Evolutionary conservation across 2,797 vertebrate genomes (phyloP).

Genomic region (Pagetopsis macropterus): DNA sequence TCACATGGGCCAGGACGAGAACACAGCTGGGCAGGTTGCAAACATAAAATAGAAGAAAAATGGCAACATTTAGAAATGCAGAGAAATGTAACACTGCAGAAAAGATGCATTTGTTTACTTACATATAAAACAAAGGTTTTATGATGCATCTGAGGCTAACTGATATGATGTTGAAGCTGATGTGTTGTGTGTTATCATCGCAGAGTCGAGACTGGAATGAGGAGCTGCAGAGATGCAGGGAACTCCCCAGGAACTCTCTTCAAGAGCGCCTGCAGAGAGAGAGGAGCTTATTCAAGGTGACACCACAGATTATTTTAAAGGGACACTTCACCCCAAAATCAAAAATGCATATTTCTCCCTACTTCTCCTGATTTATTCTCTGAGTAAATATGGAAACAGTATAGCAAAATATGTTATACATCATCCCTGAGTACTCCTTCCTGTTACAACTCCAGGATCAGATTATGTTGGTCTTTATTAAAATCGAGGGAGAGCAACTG

Average conservation of each 20-base stretch:
- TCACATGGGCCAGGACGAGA: constrained; percentile 90
- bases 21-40: constrained; percentile 92
- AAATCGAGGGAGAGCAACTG: not conserved
- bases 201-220: constrained; percentile 98
- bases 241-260: constrained; percentile 88
- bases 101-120: not conserved
- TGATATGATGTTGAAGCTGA: constrained; percentile 16
- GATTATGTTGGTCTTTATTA: not conserved
- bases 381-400: too few relatives aligned
- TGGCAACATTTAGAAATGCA: not conserved
- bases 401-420: too few relatives aligned
- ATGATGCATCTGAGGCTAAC: not conserved
- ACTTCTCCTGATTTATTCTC: too few relatives aligned
- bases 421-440: too few relatives aligned
- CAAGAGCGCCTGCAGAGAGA: constrained; percentile 91
- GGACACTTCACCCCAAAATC: too few relatives aligned
- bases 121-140: not conserved
- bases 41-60: not conserved
- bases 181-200: constrained; percentile 33
- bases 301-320: not conserved
- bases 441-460: not conserved
- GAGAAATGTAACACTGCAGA: constrained; percentile 8
- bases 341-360: too few relatives aligned
- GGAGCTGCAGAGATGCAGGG: constrained; percentile 93
- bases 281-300: constrained; percentile 93